A percentile compares a stretch with the other conserved stretches of the same genome.
phyloP scores from a whole-genome alignment of 2,888 invertebrate genomes.

The Vannuccia rotundouncinata region DNA sequence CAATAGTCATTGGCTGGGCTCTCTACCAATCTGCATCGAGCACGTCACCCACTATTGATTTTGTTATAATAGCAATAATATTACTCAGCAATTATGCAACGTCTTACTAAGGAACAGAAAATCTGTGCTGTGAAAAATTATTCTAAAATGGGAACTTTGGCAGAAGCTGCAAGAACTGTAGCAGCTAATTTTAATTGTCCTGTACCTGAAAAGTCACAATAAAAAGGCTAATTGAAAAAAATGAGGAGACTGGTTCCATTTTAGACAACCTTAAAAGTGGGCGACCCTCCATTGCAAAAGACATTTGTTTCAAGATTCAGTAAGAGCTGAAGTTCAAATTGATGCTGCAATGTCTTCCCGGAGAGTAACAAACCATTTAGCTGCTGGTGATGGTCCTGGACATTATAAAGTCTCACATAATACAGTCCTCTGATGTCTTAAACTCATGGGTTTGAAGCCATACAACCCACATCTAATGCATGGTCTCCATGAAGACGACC shows the following conservation, averaged over 20 bases:
- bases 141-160: no score
- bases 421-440: neutral
- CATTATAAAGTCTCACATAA: neutral
- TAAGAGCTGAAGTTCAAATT: neutral
- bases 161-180: no score
- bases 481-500: constrained; percentile 18
- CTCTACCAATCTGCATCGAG: neutral
- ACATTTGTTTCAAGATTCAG: no score
- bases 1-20: neutral
- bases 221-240: no score
- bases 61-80: neutral
- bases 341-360: neutral
- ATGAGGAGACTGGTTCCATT: no score
- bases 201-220: no score
- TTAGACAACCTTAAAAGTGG: no score
- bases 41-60: neutral
- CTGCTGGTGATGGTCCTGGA: neutral
- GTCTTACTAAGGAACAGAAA: no score
- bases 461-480: neutral
- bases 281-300: no score
- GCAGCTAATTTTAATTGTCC: no score
- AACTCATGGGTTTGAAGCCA: constrained; percentile 4
- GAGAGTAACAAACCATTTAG: neutral
- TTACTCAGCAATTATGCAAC: no score
- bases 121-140: no score